Percentiles rank a stretch among this genome's conserved stretches.
These are phyloP conservation scores for Girardinichthys multiradiatus DNA, from an alignment of 2,113 vertebrate species.

Conservation along the genomic window DNA sequence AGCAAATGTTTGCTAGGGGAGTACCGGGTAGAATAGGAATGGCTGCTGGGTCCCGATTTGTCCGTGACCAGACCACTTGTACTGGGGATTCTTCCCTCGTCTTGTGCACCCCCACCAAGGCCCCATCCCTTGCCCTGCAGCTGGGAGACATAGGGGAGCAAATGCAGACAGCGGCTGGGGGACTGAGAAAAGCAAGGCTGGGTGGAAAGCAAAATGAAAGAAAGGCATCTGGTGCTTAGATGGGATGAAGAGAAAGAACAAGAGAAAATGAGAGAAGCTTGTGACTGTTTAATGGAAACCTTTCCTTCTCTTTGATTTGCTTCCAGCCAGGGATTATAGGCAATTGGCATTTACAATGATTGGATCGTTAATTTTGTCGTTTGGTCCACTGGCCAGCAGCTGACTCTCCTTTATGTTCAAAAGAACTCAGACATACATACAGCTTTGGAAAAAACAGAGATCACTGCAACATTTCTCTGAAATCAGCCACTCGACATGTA, in stretches of 20 bases:
- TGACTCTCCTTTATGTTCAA: constrained; percentile 43
- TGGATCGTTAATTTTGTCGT: constrained; percentile 76
- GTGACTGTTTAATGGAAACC: constrained; percentile 86
- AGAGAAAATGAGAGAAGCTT: constrained; percentile 78
- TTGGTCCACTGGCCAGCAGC: constrained; percentile 56
- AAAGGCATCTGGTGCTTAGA: constrained; percentile 94
- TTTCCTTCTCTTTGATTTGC: constrained; percentile 82
- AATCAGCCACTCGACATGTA: neutral
- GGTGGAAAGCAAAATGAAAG: constrained; percentile 77
- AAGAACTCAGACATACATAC: constrained; percentile 29
- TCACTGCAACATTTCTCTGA: neutral
- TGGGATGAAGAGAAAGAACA: constrained; percentile 67
- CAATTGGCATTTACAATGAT: constrained; percentile 82
- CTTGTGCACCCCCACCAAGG: constrained; percentile 66
- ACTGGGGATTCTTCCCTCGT: constrained; percentile 88
- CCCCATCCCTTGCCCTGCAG: constrained; percentile 88
- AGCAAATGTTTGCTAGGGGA: constrained; percentile 95
- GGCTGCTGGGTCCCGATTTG: constrained; percentile 76
- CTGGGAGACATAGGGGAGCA: constrained; percentile 82
- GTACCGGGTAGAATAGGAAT: constrained; percentile 86
- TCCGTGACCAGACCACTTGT: constrained; percentile 99
- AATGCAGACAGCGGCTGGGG: constrained; percentile 60
- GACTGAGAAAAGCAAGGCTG: constrained; percentile 65
- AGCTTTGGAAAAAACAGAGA: neutral
- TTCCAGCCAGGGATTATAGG: constrained; percentile 82